phyloP scores from a whole-genome alignment of 2,797 vertebrate genomes.

The Propithecus deckenii region DNA sequence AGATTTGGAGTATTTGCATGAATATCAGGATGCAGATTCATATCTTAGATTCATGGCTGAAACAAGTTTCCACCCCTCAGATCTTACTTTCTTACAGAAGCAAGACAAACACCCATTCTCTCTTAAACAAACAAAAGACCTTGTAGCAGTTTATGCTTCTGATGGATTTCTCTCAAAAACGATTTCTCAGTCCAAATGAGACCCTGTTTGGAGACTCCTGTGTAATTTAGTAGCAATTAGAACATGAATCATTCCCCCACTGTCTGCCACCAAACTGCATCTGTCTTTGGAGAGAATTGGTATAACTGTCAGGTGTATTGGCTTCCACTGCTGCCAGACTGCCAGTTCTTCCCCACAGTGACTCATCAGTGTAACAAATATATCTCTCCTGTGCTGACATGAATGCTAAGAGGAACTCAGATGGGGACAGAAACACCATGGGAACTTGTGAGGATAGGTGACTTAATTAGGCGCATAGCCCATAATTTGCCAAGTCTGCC shows the following conservation, averaged over 20 bases:
- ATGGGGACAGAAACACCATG: background rate
- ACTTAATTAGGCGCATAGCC: background rate
- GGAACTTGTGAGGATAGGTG: background rate
- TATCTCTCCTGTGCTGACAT: background rate
- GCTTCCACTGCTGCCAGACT: conserved; percentile 1
- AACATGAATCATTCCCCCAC: conserved; percentile 19
- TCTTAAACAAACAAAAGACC: background rate
- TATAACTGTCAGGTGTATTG: background rate
- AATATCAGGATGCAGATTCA: background rate
- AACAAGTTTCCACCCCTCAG: background rate
- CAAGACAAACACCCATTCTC: background rate
- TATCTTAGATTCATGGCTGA: background rate
- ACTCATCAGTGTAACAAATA: background rate
- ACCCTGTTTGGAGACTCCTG: background rate
- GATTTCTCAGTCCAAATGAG: background rate
- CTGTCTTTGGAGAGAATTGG: background rate
- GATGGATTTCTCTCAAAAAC: background rate
- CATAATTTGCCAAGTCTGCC: background rate
- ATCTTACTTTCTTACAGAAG: background rate
- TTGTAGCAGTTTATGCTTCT: background rate
- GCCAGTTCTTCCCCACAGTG: background rate
- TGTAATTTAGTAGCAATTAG: background rate
- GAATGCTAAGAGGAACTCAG: conserved; percentile 3
- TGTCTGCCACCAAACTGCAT: background rate
- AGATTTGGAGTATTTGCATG: background rate